Percentiles rank a stretch among this genome's conserved stretches.
These are phyloP conservation scores for Diplodus puntazzo DNA, from an alignment of 2,797 vertebrate genomes.

Conservation along the genomic window DNA sequence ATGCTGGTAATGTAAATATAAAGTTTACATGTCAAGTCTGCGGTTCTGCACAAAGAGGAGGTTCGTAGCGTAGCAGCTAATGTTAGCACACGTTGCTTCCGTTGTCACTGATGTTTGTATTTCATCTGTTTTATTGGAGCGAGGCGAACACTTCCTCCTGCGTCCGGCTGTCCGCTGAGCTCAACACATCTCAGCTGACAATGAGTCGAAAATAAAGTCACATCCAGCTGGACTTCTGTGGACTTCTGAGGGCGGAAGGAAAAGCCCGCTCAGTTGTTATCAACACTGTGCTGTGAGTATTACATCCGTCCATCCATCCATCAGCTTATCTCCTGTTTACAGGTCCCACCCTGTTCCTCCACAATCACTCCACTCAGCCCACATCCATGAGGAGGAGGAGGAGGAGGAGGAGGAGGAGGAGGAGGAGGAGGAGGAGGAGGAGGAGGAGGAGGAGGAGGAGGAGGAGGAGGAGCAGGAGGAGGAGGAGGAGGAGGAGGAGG, in stretches of 20 bases:
- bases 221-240: not conserved
- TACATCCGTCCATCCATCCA: constrained; percentile 49
- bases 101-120: no score
- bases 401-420: not conserved
- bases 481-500: not conserved
- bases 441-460: not conserved
- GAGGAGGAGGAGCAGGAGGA: not conserved
- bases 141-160: not conserved
- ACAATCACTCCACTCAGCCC: constrained; percentile 26
- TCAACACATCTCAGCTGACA: not conserved
- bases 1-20: no score
- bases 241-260: constrained; percentile 18
- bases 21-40: no score
- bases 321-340: constrained; percentile 82
- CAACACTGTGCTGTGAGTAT: constrained; percentile 11
- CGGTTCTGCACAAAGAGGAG: no score
- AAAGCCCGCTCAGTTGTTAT: constrained; percentile 26
- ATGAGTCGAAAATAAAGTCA: not conserved
- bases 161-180: constrained; percentile 10
- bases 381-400: not conserved
- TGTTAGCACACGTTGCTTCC: not conserved
- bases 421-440: not conserved
- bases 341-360: constrained; percentile 82
- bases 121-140: no score
- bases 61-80: not conserved